These are phyloP conservation scores for Pseudochaenichthys georgianus DNA, from an alignment of 2,797 vertebrate genomes.

Conservation along the genomic window DNA sequence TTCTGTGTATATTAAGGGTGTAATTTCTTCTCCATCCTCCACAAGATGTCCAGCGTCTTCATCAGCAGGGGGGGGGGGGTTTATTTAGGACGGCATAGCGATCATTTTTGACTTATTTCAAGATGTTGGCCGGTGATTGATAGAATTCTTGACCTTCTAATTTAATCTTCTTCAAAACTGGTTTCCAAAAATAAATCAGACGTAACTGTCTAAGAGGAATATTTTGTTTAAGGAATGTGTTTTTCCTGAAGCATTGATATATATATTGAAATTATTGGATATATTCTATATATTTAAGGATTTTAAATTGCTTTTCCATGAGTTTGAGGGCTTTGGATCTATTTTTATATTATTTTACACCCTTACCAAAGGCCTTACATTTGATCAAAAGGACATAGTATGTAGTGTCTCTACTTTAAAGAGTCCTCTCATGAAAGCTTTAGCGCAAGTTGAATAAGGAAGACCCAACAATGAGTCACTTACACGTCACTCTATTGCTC, in stretches of 20 bases:
- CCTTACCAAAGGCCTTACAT: slow-evolving; percentile 10
- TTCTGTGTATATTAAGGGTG: slow-evolving; percentile 60
- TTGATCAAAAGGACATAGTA: background rate
- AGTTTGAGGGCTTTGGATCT: background rate
- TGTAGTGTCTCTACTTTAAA: no score
- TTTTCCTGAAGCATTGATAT: slow-evolving; percentile 5
- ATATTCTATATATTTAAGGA: slow-evolving; percentile 6
- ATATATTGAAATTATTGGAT: slow-evolving; percentile 25
- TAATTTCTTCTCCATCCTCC: slow-evolving; percentile 67
- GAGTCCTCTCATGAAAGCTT: no score
- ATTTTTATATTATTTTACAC: background rate
- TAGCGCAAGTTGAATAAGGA: no score
- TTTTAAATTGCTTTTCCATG: slow-evolving; percentile 32
- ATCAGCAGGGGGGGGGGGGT: slow-evolving; percentile 26
- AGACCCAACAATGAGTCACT: no score
- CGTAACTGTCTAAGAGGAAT: background rate
- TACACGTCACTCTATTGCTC: no score
- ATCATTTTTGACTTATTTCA: slow-evolving; percentile 26
- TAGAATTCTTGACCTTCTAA: slow-evolving; percentile 22
- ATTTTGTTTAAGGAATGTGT: background rate
- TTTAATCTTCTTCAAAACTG: slow-evolving; percentile 38
- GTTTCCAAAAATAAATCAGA: slow-evolving; percentile 50
- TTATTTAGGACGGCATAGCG: slow-evolving; percentile 35
- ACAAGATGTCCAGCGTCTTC: slow-evolving; percentile 22
- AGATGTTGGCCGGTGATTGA: slow-evolving; percentile 43